Conservation (phyloP, 2,797 vertebrate genomes). For the Platyrinchus mystaceus region DNA sequence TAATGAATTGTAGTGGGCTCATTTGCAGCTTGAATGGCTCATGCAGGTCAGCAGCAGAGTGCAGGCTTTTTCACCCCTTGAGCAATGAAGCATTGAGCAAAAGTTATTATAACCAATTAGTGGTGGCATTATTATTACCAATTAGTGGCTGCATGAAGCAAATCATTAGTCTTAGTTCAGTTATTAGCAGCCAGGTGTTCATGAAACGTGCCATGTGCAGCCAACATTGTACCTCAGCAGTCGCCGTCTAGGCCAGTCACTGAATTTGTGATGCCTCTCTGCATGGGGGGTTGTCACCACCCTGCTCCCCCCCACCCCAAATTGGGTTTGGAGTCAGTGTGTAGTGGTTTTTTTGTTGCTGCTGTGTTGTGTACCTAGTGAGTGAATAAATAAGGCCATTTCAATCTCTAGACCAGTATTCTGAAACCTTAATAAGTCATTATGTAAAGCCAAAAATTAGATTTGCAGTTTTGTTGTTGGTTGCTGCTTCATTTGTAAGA, state of each 20-base stretch:
- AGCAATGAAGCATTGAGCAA: slow-evolving; percentile 34
- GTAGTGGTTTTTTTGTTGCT: background rate
- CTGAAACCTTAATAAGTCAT: background rate
- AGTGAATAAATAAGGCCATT: background rate
- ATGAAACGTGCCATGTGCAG: background rate
- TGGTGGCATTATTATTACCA: slow-evolving; percentile 31
- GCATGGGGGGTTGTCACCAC: background rate
- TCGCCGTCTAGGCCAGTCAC: rapidly evolving
- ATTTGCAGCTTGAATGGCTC: slow-evolving; percentile 1
- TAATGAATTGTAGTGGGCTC: background rate
- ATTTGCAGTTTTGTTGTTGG: background rate
- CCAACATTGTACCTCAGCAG: background rate
- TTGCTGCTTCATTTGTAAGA: background rate
- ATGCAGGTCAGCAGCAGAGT: background rate
- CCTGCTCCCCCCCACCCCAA: rapidly evolving
- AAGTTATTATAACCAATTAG: slow-evolving; percentile 57
- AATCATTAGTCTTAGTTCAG: slow-evolving; percentile 26
- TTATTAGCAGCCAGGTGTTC: slow-evolving; percentile 52
- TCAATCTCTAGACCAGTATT: background rate
- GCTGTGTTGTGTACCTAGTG: background rate
- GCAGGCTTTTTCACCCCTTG: slow-evolving; percentile 28
- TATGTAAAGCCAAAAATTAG: background rate
- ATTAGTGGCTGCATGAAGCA: slow-evolving; percentile 51
- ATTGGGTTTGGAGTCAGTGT: background rate
- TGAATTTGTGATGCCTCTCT: background rate